Conservation (phyloP, 1,140 invertebrate species). For the Sinonovacula constricta region DNA sequence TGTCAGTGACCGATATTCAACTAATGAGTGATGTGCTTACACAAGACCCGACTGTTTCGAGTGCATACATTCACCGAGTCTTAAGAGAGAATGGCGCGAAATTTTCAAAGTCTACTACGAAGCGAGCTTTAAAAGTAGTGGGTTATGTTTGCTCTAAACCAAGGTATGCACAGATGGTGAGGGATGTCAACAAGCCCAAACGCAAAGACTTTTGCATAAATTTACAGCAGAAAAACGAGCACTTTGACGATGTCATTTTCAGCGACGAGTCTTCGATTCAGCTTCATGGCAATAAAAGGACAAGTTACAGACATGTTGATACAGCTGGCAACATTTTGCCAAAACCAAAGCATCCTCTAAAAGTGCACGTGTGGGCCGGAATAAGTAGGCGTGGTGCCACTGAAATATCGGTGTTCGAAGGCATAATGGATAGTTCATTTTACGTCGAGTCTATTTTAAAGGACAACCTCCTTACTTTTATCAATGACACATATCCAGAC, state of each 20-base stretch:
- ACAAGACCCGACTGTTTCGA: too few relatives aligned
- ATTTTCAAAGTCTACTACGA: too few relatives aligned
- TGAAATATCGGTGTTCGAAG: slow-evolving; percentile 2
- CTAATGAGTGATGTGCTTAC: too few relatives aligned
- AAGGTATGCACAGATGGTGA: slow-evolving; percentile 9
- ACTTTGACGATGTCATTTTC: slow-evolving; percentile 1
- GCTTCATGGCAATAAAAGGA: background rate
- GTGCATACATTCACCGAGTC: too few relatives aligned
- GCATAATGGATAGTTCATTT: slow-evolving; percentile 20
- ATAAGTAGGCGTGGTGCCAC: background rate
- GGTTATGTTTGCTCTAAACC: background rate
- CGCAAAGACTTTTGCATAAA: background rate
- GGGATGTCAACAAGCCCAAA: slow-evolving; percentile 9
- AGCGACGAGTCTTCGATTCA: slow-evolving; percentile 1
- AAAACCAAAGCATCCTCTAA: slow-evolving; percentile 11
- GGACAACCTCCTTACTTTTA: background rate
- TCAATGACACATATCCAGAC: background rate
- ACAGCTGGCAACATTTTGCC: background rate
- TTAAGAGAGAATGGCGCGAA: too few relatives aligned
- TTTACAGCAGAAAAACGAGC: background rate
- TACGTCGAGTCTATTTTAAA: background rate
- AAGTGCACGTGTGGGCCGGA: slow-evolving; percentile 15
- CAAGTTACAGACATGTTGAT: background rate
- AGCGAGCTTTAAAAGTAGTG: background rate
- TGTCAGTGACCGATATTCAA: too few relatives aligned